phyloP scores from a whole-genome alignment of 23 tunicate genomes.

The Phallusia fumigata region DNA sequence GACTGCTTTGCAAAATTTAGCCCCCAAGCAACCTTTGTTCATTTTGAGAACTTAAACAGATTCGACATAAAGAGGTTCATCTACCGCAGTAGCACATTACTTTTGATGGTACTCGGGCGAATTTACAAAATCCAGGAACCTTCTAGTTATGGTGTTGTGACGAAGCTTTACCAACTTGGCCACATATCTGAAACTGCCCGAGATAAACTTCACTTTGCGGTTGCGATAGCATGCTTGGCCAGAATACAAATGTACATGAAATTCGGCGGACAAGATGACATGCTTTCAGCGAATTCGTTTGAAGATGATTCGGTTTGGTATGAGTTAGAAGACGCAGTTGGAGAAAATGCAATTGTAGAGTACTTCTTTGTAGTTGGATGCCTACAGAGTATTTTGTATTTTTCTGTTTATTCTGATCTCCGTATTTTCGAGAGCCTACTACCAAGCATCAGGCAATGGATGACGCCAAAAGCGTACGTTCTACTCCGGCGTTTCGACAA shows the following conservation, averaged over 20 bases:
- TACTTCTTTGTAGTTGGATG: background rate
- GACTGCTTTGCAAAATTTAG: background rate
- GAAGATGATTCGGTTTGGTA: background rate
- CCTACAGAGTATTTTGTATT: background rate
- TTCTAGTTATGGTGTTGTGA: background rate
- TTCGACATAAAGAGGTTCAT: background rate
- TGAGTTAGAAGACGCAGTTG: background rate
- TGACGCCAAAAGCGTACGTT: background rate
- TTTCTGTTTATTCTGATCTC: background rate
- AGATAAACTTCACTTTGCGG: constrained; percentile 1
- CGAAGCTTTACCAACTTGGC: background rate
- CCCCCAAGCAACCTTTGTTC: background rate
- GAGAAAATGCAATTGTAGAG: background rate
- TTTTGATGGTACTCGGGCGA: background rate
- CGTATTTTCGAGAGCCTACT: background rate
- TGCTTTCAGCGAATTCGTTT: background rate
- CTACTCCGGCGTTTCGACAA: background rate
- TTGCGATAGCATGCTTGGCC: constrained; percentile 16
- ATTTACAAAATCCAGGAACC: background rate
- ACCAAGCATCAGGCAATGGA: background rate
- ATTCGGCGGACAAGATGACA: constrained; percentile 15
- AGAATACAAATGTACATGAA: constrained; percentile 2
- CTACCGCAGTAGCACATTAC: background rate
- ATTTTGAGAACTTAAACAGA: background rate
- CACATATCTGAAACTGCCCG: background rate